Conservation (phyloP, 1,140 invertebrate species). For the Eriosoma lanigerum region DNA sequence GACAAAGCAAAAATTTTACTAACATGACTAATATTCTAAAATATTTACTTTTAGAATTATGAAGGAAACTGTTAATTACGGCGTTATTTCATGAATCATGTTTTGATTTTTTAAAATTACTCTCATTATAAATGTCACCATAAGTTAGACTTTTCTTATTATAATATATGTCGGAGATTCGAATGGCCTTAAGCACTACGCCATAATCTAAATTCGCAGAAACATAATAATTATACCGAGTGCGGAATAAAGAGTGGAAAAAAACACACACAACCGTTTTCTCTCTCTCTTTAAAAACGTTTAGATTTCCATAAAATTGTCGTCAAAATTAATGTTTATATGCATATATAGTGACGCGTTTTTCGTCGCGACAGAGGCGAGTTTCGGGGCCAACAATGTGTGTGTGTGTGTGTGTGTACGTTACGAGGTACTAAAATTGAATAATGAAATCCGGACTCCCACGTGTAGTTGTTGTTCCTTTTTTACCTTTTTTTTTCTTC, state of each 20-base stretch:
- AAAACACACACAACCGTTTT: neutral
- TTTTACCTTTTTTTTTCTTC: neutral
- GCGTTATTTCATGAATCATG: neutral
- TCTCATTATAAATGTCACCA: slow-evolving; percentile 3
- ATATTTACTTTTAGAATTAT: neutral
- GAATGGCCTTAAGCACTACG: neutral
- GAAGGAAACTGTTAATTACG: neutral
- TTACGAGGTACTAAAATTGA: slow-evolving; percentile 16
- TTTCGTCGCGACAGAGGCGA: neutral
- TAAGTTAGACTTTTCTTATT: neutral
- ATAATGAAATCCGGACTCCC: slow-evolving; percentile 18
- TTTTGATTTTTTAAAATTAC: neutral
- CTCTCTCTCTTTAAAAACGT: neutral
- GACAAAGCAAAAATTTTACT: neutral
- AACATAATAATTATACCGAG: neutral
- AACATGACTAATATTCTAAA: neutral
- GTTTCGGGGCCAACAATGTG: neutral
- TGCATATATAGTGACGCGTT: slow-evolving; percentile 28
- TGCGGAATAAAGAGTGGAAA: neutral
- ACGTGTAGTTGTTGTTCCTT: slow-evolving; percentile 7
- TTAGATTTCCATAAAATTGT: slow-evolving; percentile 45
- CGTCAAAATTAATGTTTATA: slow-evolving; percentile 46
- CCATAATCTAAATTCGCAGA: neutral
- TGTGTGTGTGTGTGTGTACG: neutral
- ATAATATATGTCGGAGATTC: neutral